These are phyloP conservation scores for Heterochromis multidens DNA, from an alignment of 2,113 vertebrate species.

Conservation along the genomic window DNA sequence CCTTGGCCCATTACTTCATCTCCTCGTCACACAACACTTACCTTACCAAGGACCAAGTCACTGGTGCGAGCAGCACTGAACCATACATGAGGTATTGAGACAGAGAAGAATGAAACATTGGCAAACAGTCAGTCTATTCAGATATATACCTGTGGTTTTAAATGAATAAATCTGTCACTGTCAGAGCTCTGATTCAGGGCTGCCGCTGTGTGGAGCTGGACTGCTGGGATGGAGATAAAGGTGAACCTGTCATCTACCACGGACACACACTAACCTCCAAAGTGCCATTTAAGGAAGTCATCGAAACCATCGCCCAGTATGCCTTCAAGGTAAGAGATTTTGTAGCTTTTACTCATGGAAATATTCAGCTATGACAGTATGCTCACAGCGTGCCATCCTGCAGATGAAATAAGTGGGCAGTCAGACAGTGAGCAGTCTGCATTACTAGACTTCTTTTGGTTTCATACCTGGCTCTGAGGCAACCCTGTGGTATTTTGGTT, in stretches of 20 bases:
- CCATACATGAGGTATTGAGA: slow-evolving; percentile 88
- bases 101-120: background rate
- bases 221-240: slow-evolving; percentile 93
- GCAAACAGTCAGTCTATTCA: background rate
- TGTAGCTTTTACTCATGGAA: background rate
- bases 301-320: slow-evolving; percentile 85
- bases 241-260: slow-evolving; percentile 90
- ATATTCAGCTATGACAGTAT: background rate
- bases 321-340: slow-evolving; percentile 82
- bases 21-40: slow-evolving; percentile 97
- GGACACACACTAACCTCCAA: slow-evolving; percentile 95
- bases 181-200: slow-evolving; percentile 87
- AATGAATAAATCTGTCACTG: background rate
- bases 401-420: background rate
- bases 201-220: slow-evolving; percentile 97
- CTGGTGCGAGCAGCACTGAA: slow-evolving; percentile 91
- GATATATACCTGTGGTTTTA: background rate
- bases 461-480: background rate
- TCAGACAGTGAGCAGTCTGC: background rate
- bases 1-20: slow-evolving; percentile 92
- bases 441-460: background rate
- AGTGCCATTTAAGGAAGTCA: slow-evolving; percentile 89
- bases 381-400: background rate
- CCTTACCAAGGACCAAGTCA: slow-evolving; percentile 90
- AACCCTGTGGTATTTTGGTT: background rate